Conservation (phyloP, 1,140 invertebrate genomes). For the Homarus americanus region DNA sequence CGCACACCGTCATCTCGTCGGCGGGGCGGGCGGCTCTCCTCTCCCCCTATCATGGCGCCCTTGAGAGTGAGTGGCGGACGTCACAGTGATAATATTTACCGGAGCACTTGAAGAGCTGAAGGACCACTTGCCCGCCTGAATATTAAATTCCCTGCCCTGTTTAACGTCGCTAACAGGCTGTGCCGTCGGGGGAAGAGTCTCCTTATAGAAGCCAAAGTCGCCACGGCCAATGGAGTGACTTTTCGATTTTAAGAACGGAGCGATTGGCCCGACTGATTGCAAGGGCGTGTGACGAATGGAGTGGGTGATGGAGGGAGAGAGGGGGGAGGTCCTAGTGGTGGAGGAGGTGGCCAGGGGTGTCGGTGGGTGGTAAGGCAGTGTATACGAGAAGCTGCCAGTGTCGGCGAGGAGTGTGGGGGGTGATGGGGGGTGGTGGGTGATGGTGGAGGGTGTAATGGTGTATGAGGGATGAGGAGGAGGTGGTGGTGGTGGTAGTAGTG, state of each 20-base stretch:
- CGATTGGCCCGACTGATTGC: constrained; percentile 48
- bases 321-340: neutral
- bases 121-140: constrained; percentile 68
- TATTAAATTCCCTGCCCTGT: constrained; percentile 70
- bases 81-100: constrained; percentile 72
- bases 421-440: constrained; percentile 18
- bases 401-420: neutral
- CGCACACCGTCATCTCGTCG: neutral
- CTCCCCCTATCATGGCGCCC: constrained; percentile 34
- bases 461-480: neutral
- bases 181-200: constrained; percentile 35
- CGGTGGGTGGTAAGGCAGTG: neutral
- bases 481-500: neutral
- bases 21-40: neutral
- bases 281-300: constrained; percentile 26
- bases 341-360: neutral
- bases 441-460: neutral
- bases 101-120: constrained; percentile 64
- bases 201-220: constrained; percentile 60
- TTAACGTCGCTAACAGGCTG: constrained; percentile 69
- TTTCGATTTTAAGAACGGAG: constrained; percentile 38
- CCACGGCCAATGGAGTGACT: constrained; percentile 45
- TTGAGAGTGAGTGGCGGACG: constrained; percentile 67
- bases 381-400: neutral
- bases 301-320: neutral